Base-by-base conservation (phyloP, 2,888 invertebrate species). In the Scaptomyza tumidula region DNA sequence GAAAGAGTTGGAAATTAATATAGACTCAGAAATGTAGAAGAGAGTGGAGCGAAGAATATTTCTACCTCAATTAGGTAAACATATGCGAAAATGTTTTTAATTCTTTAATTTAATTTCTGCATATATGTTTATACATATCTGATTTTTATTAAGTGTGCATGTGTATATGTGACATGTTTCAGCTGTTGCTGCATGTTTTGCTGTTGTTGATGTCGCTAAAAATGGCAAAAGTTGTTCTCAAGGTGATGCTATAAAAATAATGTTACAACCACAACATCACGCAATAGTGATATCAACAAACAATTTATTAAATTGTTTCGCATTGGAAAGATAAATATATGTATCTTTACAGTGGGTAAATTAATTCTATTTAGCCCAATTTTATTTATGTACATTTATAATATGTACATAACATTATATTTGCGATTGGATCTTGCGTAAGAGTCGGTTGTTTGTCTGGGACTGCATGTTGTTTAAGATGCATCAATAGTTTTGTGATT, bases 181-280 rank as follows among this genome's bases (percentile, higher is more conserved):
- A 77, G 71, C 71, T 74, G 75, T 72, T 75, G 60, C 24, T 52
- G 53, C 57, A 59, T 69, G 56, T 71, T 59, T 43, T 43, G 14
- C 46, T 69, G 46, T 49, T 64, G 45, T 46, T 64, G 55, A 49
- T 60, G 50, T 53, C 33, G 55, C 57, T 45, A 55, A 64, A 64
- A 59, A 71, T 63, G 71, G 54, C 62, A 77, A 68, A 71, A 61
- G 60, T 45, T 71, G 59, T 19, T 56, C 48, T 62, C 78, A 78
- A 78, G 78, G 75, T 78, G 75, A 77, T 48, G 57, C 49, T 64
- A 71, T 68, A 65, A 68, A 78, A 78, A 75, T 78, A 64, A 61
- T 61, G 56, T 72, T 55, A 70, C 64, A 66, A 60, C 44, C 10
- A 14, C 31, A 31, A 48, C 7, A 24, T 24, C 24, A 24, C 39